Conservation (phyloP, 2,113 vertebrate species). For the Pteronura brasiliensis region DNA sequence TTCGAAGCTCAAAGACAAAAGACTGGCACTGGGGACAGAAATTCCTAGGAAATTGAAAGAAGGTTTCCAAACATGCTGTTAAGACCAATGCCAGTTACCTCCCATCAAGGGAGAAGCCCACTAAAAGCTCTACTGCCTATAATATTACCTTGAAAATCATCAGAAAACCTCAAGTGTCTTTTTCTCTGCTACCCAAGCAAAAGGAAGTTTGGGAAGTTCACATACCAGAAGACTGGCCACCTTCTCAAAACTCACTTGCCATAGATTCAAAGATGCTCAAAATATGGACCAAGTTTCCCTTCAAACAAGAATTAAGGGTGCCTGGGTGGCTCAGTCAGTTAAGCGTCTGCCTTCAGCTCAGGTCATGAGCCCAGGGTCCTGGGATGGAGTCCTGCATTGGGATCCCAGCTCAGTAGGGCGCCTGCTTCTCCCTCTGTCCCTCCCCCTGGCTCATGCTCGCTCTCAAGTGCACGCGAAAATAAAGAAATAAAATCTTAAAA, state of each 20-base stretch:
- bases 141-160: constrained; percentile 14
- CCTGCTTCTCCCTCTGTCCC: no score
- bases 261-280: background rate
- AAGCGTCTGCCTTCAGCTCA: background rate
- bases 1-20: constrained; percentile 56
- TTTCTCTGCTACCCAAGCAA: background rate
- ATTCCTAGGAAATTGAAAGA: constrained; percentile 25
- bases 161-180: background rate
- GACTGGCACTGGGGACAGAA: background rate
- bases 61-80: background rate
- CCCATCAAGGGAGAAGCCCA: background rate
- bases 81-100: background rate
- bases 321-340: background rate
- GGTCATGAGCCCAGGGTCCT: background rate
- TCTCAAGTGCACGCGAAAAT: accelerated
- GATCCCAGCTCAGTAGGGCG: background rate
- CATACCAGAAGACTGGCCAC: background rate
- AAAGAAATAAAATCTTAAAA: background rate
- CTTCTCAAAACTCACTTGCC: background rate
- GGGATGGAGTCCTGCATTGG: background rate
- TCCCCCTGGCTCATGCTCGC: no score
- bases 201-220: background rate
- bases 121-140: background rate
- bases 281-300: background rate
- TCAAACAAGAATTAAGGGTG: background rate